Percentiles rank a stretch among this genome's conserved stretches.
These are phyloP conservation scores for Panagrolaimus sp. DNA, from an alignment of 1,140 invertebrate species.

Conservation along the genomic window DNA sequence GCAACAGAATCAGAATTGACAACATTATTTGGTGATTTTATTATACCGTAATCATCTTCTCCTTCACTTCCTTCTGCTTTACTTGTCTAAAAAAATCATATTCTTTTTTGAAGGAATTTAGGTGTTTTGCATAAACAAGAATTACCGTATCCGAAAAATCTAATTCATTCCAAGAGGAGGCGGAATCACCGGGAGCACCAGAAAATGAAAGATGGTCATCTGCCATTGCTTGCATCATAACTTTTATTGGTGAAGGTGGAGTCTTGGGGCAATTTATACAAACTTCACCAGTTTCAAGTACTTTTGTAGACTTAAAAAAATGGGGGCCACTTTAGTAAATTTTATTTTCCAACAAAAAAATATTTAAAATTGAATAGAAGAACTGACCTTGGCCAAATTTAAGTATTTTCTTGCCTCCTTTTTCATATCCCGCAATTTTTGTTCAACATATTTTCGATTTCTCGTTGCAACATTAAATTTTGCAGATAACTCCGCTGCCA, in stretches of 20 bases:
- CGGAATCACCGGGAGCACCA: background rate
- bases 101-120: background rate
- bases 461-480: constrained; percentile 25
- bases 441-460: constrained; percentile 27
- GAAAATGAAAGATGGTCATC: background rate
- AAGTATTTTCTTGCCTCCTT: constrained; percentile 26
- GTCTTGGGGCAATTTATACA: background rate
- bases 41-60: constrained; percentile 1
- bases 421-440: constrained; percentile 28
- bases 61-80: constrained; percentile 8
- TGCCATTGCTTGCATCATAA: constrained; percentile 4
- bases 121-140: background rate
- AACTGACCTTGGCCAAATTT: constrained; percentile 9
- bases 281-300: background rate
- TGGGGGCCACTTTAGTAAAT: background rate
- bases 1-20: background rate
- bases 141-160: constrained; percentile 11
- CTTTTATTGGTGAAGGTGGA: background rate
- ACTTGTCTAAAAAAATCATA: constrained; percentile 7
- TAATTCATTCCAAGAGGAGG: constrained; percentile 5
- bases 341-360: background rate
- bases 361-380: background rate
- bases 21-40: background rate
- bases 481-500: constrained; percentile 21
- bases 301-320: constrained; percentile 1